phyloP scores from a whole-genome alignment of 1,140 invertebrate species.

The Cyclina sinensis region DNA sequence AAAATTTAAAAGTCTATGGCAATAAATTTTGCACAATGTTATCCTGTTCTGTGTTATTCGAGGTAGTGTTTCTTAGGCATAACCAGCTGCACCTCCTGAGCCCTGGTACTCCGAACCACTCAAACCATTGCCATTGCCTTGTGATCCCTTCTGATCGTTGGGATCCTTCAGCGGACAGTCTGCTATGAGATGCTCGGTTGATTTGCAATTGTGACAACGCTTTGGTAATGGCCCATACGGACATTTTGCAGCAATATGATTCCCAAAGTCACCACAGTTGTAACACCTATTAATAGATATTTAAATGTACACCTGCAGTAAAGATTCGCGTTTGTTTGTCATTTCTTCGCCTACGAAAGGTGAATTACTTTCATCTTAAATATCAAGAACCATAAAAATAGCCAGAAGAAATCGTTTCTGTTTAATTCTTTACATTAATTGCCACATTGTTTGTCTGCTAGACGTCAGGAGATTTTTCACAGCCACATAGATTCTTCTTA shows the following conservation, averaged over 20 bases:
- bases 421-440: too few species aligned
- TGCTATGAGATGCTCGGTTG: slow-evolving; percentile 94
- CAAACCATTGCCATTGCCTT: slow-evolving; percentile 59
- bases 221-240: slow-evolving; percentile 94
- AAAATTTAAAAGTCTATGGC: neutral
- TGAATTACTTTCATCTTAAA: too few species aligned
- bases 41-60: neutral
- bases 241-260: slow-evolving; percentile 96
- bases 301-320: too few species aligned
- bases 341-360: too few species aligned
- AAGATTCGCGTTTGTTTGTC: too few species aligned
- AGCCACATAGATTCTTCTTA: too few species aligned
- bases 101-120: slow-evolving; percentile 36
- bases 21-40: neutral
- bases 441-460: too few species aligned
- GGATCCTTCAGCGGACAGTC: slow-evolving; percentile 90
- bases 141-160: slow-evolving; percentile 58
- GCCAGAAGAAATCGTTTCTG: too few species aligned
- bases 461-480: too few species aligned
- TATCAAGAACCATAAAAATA: too few species aligned
- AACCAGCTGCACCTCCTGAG: slow-evolving; percentile 31
- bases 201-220: slow-evolving; percentile 95
- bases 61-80: slow-evolving; percentile 33
- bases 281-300: slow-evolving; percentile 91
- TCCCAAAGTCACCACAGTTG: slow-evolving; percentile 96